Conservation (phyloP, 1,140 invertebrate species). For the Drosophila burlai region DNA sequence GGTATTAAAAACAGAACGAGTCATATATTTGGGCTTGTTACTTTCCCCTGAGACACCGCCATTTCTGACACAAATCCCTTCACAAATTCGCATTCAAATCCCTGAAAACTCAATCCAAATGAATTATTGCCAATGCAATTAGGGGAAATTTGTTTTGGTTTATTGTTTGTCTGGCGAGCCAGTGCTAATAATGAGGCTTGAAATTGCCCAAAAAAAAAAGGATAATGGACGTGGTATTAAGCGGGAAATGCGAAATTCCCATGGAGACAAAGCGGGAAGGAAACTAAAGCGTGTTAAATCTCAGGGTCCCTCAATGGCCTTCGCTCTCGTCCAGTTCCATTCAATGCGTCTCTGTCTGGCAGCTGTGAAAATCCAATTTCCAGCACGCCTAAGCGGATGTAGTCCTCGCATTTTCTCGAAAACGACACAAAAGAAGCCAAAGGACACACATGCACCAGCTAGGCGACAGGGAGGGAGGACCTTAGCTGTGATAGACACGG, state of each 20-base stretch:
- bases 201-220: conserved; percentile 55
- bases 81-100: background rate
- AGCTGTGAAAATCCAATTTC: conserved; percentile 82
- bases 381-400: conserved; percentile 70
- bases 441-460: conserved; percentile 50
- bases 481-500: conserved; percentile 57
- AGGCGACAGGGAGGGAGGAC: conserved; percentile 7
- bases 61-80: background rate
- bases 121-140: conserved; percentile 47
- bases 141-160: conserved; percentile 50
- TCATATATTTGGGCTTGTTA: too few species aligned
- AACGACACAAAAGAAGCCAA: conserved; percentile 51
- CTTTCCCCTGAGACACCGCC: background rate
- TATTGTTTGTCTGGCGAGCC: conserved; percentile 24
- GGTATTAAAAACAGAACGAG: too few species aligned
- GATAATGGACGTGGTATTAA: conserved; percentile 25
- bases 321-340: conserved; percentile 22
- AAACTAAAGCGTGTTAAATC: conserved; percentile 74
- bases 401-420: conserved; percentile 45
- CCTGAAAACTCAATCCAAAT: conserved; percentile 47
- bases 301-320: conserved; percentile 50
- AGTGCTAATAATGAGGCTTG: conserved; percentile 70
- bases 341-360: conserved; percentile 56
- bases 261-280: conserved; percentile 15
- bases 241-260: conserved; percentile 32